A percentile compares a stretch with the other conserved stretches of the same genome.
Evolutionary conservation across 2,113 vertebrate species (phyloP).

Genomic region (Centropristis striata): DNA sequence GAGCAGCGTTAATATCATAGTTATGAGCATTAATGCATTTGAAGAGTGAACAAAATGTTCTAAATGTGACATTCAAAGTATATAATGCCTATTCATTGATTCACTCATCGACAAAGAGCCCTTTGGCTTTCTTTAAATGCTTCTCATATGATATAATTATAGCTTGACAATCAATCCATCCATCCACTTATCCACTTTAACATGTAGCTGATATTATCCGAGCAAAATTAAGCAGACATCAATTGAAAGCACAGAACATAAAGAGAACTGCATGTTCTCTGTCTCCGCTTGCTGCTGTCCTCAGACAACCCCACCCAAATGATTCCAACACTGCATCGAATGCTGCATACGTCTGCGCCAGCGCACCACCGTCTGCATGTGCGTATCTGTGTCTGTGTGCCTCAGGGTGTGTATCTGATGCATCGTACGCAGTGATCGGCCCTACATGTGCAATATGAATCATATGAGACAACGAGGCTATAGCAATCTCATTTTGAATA

Average conservation of each 20-base stretch:
- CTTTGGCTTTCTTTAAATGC: too few species aligned
- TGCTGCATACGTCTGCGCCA: neutral
- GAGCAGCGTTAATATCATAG: too few species aligned
- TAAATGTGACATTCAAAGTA: too few species aligned
- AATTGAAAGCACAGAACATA: neutral
- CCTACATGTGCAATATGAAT: neutral
- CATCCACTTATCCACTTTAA: neutral
- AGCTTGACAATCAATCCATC: neutral
- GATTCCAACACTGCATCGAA: neutral
- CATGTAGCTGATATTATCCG: neutral
- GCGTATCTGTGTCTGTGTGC: conserved; percentile 2
- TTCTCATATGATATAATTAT: too few species aligned
- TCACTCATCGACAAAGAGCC: too few species aligned
- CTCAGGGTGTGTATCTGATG: neutral
- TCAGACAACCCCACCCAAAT: conserved; percentile 35
- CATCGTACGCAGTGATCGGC: neutral
- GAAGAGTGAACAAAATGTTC: too few species aligned
- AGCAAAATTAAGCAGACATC: neutral
- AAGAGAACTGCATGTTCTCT: neutral
- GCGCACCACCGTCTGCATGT: too few species aligned
- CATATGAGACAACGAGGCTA: neutral
- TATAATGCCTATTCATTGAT: too few species aligned
- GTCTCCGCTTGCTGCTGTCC: conserved; percentile 21
- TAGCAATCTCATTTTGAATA: neutral
- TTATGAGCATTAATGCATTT: too few species aligned